Evolutionary conservation across 2,113 vertebrate genomes (phyloP), one percentile per base, ranked within the genome.

Genomic region (Arothron firmamentum): DNA sequence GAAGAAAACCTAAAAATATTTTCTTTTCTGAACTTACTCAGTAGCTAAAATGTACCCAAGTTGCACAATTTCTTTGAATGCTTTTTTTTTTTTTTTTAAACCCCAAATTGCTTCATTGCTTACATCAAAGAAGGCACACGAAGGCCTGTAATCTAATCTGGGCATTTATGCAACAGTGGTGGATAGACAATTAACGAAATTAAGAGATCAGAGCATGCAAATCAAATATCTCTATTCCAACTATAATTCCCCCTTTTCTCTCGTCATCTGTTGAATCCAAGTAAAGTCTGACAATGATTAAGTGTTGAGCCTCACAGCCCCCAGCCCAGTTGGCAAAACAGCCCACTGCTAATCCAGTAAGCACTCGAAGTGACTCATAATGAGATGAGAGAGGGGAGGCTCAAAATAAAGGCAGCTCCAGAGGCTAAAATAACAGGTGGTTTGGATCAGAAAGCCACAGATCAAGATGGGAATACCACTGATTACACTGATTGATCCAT

Each of bases 271-370:
- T 62, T 70, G 59, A 73, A 71, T 75, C 64, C 70, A 72, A 71
- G 55, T 58, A 25, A 68, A 79, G 72, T 76, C 70, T 75, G 69
- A 77, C 70, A 81, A 74, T 70, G 74, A 66, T 62, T 67, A 78
- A 82, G 65, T 56, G 74, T 81, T 82, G 72, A 70, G 78, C 70
- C 70, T 70, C 68, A 18, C 41, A 78, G 75, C 53, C 67, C 42
- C 67, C 43, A 38, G 63, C 76, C 66, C 70, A 59, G 59, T 78
- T 76, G 74, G 77, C 79, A 80, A 55, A 76, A 73, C 56, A 28
- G 72, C 77, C 67, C 50, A 38, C 67, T 52, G 77, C 83, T 85
- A 80, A 86, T 84, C 85, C 81, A 78, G 70, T 56, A 21, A 59
- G 71, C 60, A 67, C 70, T 71, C 63, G 61, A 57, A 60, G 65